Base-by-base conservation (phyloP, 2,888 invertebrate species). In the Caenorhabditis sp. region DNA sequence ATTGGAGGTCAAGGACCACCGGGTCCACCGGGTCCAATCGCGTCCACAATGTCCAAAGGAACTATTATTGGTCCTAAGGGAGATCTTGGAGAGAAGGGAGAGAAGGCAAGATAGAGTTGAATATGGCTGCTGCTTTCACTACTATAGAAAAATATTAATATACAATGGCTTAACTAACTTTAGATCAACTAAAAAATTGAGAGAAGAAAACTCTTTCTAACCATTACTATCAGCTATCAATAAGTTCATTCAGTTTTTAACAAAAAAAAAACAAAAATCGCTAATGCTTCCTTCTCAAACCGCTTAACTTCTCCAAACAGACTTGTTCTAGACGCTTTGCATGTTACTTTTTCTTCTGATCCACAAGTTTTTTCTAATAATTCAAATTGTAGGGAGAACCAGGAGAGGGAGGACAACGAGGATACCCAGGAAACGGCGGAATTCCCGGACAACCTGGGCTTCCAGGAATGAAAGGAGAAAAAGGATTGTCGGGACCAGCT, bases 81-180 rank as follows among this genome's bases (percentile, higher is more conserved):
- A 69, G 74, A 78, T 54, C 92, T 93, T 31, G 95, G 95, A 31
- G 81, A 88, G 0, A 91, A 91, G 78, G 95, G 95, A 27, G 88
- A 88, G 70, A 87, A 88, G 87, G 87, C 77, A 78, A 76, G 79
- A 66, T 43, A 17, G 6, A 43, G 43, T 17, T 17, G 21, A 3
- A 19, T 17, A 23, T 21, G 2, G 21, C 51, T 31, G 31, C 31
- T 31, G 31, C 31, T 31, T 31, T 10, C 4, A 31, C 31, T 31
- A 31, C 8, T 5, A 51, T 21, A 23, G 23, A 5, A 6, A 23
- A 23, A 19, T 51, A 49, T 49, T n/a, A 8, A 49, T 3, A 49
- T 8, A 49, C 2, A 17, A 43, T 43, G 17, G 43, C 43, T 14
- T 17, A 43, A 10, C 43, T 14, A n/a, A n/a, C n/a, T n/a, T n/a